Evolutionary conservation across 2,113 vertebrate genomes (phyloP), one percentile per base, ranked within the genome.

Genomic region (Leiothrix lutea): DNA sequence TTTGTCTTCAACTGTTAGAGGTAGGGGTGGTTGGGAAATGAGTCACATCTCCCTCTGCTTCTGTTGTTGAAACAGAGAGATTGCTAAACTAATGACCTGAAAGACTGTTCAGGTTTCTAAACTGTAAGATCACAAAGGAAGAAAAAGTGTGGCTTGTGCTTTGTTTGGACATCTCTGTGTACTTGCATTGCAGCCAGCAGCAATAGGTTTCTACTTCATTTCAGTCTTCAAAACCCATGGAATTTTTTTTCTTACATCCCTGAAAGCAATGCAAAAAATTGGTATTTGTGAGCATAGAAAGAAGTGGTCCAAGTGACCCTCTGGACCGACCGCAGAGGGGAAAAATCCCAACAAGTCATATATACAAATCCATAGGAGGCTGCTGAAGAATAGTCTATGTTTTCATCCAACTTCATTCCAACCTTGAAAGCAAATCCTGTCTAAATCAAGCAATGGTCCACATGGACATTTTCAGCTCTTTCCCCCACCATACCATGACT

Each of bases 171-270:
- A 64, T 67, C 31, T 85, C 38, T 80, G 17, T 51, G 28, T 66
- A 73, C 24, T 90, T 95, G 58, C 48, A 60, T 56, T 90, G 40
- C 35, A 90, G 66, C 71, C 84, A 92, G 51, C 44, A 96, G 40
- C 45, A 83, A 80, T 71, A 74, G 35, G 67, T 86, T 94, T 94
- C 87, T 97, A 88, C 64, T 93, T 80, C 72, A 80, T 92, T 96
- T 93, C 79, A 88, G 31, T 14, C 45, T 88, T 70, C 75, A 54
- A 92, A 83, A 66, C 31, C 23, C 31, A 51, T 33, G 50, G 44
- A 66, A 80, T 70, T 66, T 58, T 80, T 80, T 84, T 88, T 47
- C 51, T 90, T 65, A 64, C 4, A 12, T 56, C 62, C 38, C 80
- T 58, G 70, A 83, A 92, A 84, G 35, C 40, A 69, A 48, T 58